Conservation (phyloP, 2,113 vertebrate genomes). For the Meriones unguiculatus region DNA sequence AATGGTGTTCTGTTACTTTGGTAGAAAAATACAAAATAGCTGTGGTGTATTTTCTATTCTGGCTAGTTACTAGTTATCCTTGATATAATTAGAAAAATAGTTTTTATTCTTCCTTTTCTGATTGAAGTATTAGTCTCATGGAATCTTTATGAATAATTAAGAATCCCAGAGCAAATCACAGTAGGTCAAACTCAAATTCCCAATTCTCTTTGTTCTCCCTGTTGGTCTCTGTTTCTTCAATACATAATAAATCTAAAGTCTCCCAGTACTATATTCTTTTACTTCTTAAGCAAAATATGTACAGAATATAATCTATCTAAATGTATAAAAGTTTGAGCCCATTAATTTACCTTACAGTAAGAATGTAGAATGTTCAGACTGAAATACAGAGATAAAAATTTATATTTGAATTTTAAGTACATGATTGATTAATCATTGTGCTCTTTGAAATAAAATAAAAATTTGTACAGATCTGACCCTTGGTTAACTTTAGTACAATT, state of each 20-base stretch:
- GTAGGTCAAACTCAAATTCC: neutral
- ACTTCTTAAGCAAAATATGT: neutral
- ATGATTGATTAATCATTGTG: neutral
- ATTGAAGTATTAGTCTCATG: neutral
- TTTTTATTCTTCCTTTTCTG: constrained; percentile 14
- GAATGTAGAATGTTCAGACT: neutral
- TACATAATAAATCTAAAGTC: neutral
- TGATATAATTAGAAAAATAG: neutral
- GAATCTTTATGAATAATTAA: neutral
- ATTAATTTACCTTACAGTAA: neutral
- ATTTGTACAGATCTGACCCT: neutral
- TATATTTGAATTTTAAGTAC: neutral
- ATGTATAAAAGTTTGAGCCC: neutral
- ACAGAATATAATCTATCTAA: neutral
- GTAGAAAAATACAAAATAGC: neutral
- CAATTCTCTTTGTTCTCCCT: constrained; percentile 36
- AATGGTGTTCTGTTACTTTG: neutral
- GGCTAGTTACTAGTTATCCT: neutral
- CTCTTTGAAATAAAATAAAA: constrained; percentile 22
- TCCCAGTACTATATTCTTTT: neutral
- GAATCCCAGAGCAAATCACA: neutral
- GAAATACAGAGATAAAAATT: neutral
- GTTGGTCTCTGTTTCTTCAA: neutral
- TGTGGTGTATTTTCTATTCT: neutral
- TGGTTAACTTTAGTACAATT: constrained; percentile 9